These are phyloP conservation scores for Laterallus jamaicensis DNA, from an alignment of 2,113 vertebrate species.

Conservation along the genomic window DNA sequence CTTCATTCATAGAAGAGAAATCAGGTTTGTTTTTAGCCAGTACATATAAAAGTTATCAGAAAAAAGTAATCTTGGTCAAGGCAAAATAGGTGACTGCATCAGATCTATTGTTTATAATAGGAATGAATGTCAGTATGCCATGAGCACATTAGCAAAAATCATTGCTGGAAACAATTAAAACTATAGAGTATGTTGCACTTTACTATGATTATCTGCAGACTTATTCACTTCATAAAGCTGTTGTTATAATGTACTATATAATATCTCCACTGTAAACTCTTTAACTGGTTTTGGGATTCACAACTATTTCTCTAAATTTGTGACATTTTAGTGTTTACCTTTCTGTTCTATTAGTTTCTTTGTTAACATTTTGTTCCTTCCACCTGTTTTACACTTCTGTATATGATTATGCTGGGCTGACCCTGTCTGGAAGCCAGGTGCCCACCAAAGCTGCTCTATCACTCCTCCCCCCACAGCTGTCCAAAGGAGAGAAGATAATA, in stretches of 20 bases:
- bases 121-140: neutral
- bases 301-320: neutral
- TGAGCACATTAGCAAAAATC: neutral
- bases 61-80: neutral
- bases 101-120: neutral
- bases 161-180: neutral
- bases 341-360: neutral
- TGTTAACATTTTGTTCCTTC: neutral
- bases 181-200: neutral
- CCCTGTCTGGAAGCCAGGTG: too few relatives aligned
- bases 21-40: neutral
- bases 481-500: too few relatives aligned
- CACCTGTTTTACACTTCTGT: neutral
- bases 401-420: neutral
- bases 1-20: neutral
- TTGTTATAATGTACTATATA: neutral
- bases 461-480: too few relatives aligned
- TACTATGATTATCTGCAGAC: neutral
- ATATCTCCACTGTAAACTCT: neutral
- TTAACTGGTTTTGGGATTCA: neutral
- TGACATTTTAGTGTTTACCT: neutral
- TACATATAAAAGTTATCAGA: neutral
- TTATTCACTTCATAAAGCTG: neutral
- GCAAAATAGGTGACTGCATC: neutral
- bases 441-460: too few relatives aligned